Evolutionary conservation across 1,140 invertebrate genomes (phyloP).

Genomic region (Cherax destructor): DNA sequence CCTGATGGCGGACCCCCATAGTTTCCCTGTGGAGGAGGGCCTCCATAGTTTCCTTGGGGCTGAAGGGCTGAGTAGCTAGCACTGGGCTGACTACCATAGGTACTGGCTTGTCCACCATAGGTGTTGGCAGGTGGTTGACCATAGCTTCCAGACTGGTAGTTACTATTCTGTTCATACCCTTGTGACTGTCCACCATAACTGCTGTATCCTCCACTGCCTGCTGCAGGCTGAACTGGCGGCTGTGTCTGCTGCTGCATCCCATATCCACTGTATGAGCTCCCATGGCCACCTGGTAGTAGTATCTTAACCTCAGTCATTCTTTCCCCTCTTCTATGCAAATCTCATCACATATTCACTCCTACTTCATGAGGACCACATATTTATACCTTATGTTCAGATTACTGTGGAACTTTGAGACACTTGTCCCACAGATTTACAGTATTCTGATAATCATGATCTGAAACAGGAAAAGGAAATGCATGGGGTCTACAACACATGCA

Average conservation of each 20-base stretch:
- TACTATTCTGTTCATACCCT: conserved; percentile 55
- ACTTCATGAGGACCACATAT: background rate
- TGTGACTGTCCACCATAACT: conserved; percentile 63
- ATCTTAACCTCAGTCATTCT: conserved; percentile 60
- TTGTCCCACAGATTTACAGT: background rate
- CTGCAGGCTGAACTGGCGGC: conserved; percentile 42
- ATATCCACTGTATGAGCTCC: conserved; percentile 65
- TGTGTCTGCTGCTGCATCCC: conserved; percentile 57
- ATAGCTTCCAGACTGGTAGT: conserved; percentile 42
- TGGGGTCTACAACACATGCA: background rate
- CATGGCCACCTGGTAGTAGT: conserved; percentile 61
- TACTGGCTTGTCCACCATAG: conserved; percentile 60
- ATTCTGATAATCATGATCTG: conserved; percentile 25
- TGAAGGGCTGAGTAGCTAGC: conserved; percentile 56
- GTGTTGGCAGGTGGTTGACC: conserved; percentile 55
- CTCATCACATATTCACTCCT: conserved; percentile 1
- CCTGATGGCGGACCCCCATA: conserved; percentile 55
- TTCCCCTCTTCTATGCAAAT: conserved; percentile 1
- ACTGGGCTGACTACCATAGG: conserved; percentile 65
- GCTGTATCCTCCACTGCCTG: conserved; percentile 61
- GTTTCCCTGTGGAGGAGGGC: conserved; percentile 41
- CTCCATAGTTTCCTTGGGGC: conserved; percentile 66
- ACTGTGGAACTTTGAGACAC: background rate
- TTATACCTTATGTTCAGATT: background rate
- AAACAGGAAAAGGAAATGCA: conserved; percentile 21